These are phyloP conservation scores for Antheraea yamamai DNA, from an alignment of 2,888 invertebrate genomes.

Conservation along the genomic window DNA sequence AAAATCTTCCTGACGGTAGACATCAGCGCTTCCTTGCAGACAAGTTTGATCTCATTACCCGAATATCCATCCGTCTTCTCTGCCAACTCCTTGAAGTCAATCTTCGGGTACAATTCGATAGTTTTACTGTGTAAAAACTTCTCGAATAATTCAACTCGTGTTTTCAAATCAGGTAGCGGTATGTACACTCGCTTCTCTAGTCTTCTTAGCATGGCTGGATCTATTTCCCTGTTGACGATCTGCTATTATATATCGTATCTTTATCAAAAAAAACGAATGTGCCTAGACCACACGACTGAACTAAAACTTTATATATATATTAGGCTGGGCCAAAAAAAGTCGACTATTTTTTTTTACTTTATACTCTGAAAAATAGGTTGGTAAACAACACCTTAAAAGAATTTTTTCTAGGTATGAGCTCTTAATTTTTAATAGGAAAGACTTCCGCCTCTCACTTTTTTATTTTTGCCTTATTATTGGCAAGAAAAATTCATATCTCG, in stretches of 20 bases:
- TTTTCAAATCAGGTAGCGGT: constrained; percentile 86
- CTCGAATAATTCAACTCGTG: constrained; percentile 86
- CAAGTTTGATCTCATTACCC: constrained; percentile 92
- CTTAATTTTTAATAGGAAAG: too few species aligned
- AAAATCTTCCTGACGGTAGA: constrained; percentile 85
- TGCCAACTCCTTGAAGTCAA: constrained; percentile 75
- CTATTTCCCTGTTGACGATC: constrained; percentile 86
- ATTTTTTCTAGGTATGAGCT: too few species aligned
- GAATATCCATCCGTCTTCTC: constrained; percentile 88
- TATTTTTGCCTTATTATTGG: too few species aligned
- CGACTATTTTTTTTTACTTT: too few species aligned
- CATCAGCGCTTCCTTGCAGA: constrained; percentile 96
- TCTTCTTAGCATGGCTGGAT: constrained; percentile 92
- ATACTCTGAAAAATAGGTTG: too few species aligned
- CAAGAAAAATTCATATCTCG: too few species aligned
- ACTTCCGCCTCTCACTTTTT: too few species aligned
- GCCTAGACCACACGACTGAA: too few species aligned
- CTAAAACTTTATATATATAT: too few species aligned
- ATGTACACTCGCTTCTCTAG: constrained; percentile 94
- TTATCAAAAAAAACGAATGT: too few species aligned
- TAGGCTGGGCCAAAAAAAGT: too few species aligned
- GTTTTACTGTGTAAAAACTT: constrained; percentile 80
- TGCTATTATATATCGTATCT: neutral
- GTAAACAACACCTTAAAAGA: too few species aligned
- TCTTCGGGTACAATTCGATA: constrained; percentile 67